These are phyloP conservation scores for Acrocephalus kingi DNA, from an alignment of 2,113 vertebrate species.

Conservation along the genomic window DNA sequence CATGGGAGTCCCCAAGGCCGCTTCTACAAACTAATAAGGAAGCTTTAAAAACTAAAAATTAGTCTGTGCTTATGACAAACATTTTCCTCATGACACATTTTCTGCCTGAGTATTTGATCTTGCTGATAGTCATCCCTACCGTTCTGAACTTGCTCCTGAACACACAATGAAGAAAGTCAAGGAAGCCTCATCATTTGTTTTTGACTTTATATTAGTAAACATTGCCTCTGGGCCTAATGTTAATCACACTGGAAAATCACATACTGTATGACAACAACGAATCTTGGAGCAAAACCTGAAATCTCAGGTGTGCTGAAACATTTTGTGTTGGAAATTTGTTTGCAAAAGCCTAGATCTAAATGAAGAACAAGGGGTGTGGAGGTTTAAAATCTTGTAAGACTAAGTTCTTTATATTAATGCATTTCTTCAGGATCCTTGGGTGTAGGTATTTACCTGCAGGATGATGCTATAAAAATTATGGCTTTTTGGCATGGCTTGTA, in stretches of 20 bases:
- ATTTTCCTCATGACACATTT: fast-evolving
- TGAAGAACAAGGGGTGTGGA: neutral
- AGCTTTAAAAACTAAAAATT: neutral
- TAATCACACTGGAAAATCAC: neutral
- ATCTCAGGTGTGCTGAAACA: neutral
- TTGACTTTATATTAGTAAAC: neutral
- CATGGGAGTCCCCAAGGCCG: neutral
- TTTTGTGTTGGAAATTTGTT: neutral
- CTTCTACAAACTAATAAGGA: too few species aligned
- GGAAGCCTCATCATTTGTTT: neutral
- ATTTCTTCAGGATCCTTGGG: neutral
- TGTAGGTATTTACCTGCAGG: neutral
- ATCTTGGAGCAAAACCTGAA: neutral
- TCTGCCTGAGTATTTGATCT: neutral
- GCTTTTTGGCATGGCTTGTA: neutral
- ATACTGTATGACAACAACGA: neutral
- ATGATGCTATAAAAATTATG: neutral
- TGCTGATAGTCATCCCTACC: fast-evolving
- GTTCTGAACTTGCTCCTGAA: neutral
- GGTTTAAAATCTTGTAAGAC: neutral
- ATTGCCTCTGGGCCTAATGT: neutral
- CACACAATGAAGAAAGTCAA: neutral
- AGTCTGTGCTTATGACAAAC: fast-evolving
- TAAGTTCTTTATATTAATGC: neutral
- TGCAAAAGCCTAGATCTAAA: neutral